Evolutionary conservation across 2,888 invertebrate genomes (phyloP).

Genomic region (Eupeodes latifasciatus): DNA sequence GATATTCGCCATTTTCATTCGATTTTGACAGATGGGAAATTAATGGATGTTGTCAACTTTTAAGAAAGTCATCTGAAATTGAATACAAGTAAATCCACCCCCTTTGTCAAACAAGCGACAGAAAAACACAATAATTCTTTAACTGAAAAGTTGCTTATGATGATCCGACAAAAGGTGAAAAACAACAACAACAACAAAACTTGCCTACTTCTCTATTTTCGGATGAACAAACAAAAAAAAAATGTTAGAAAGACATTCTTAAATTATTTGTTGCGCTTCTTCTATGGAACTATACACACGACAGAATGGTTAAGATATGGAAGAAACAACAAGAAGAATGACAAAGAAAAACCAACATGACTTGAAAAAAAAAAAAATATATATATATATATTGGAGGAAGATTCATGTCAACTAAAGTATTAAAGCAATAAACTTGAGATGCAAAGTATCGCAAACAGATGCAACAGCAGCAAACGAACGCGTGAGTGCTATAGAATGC

Average conservation of each 20-base stretch:
- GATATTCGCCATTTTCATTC: no score
- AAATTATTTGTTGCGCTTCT: not conserved
- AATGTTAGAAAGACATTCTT: slow-evolving; percentile 37
- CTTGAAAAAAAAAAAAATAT: slow-evolving; percentile 7
- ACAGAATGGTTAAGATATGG: not conserved
- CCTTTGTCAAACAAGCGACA: not conserved
- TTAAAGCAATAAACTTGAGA: slow-evolving; percentile 64
- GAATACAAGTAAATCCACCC: not conserved
- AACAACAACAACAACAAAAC: not conserved
- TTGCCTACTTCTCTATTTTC: slow-evolving; percentile 57
- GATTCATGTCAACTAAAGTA: slow-evolving; percentile 67
- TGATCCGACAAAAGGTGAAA: slow-evolving; percentile 53
- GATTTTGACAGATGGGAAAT: no score
- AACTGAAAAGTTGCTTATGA: slow-evolving; percentile 22
- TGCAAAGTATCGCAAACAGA: slow-evolving; percentile 65
- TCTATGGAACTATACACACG: not conserved
- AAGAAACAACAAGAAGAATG: slow-evolving; percentile 6
- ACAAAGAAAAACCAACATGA: not conserved
- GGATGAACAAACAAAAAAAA: slow-evolving; percentile 1
- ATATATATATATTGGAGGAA: not conserved
- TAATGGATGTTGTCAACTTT: not conserved
- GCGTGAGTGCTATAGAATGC: slow-evolving; percentile 29
- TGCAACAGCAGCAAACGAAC: slow-evolving; percentile 17
- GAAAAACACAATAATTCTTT: slow-evolving; percentile 29
- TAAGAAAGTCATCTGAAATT: not conserved